A percentile compares a stretch with the other conserved stretches of the same genome.
Evolutionary conservation across 2,888 invertebrate genomes (phyloP).

Genomic region (Tiliacea aurago): DNA sequence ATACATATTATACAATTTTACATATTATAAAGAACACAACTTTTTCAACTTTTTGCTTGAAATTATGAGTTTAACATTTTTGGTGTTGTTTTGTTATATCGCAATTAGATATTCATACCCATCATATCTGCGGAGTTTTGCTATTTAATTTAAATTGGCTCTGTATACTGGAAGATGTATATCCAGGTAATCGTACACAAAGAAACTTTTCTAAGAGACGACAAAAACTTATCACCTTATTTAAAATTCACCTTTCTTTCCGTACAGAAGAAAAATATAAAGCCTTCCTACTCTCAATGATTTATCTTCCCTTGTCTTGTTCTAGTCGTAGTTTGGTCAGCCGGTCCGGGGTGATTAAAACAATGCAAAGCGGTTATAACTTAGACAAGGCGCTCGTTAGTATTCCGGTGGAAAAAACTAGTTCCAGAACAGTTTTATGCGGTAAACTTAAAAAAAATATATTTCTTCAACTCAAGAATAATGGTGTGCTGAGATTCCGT

Average conservation of each 20-base stretch:
- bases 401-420: constrained; percentile 57
- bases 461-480: constrained; percentile 41
- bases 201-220: neutral
- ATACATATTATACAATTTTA: too few relatives aligned
- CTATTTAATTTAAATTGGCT: neutral
- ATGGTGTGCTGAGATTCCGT: constrained; percentile 25
- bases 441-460: constrained; percentile 54
- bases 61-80: neutral
- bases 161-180: neutral
- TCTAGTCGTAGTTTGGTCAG: constrained; percentile 46
- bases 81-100: neutral
- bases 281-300: constrained; percentile 31
- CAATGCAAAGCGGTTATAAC: constrained; percentile 64
- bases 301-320: constrained; percentile 54
- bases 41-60: too few relatives aligned
- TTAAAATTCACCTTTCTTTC: constrained; percentile 31
- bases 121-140: neutral
- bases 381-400: constrained; percentile 61
- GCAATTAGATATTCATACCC: neutral
- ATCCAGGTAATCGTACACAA: neutral
- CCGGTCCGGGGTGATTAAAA: constrained; percentile 59
- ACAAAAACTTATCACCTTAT: neutral
- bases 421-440: constrained; percentile 41
- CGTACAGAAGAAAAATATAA: constrained; percentile 16
- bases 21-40: too few relatives aligned